Conservation (phyloP, 2,113 vertebrate species). For the Nesogale talazaci region DNA sequence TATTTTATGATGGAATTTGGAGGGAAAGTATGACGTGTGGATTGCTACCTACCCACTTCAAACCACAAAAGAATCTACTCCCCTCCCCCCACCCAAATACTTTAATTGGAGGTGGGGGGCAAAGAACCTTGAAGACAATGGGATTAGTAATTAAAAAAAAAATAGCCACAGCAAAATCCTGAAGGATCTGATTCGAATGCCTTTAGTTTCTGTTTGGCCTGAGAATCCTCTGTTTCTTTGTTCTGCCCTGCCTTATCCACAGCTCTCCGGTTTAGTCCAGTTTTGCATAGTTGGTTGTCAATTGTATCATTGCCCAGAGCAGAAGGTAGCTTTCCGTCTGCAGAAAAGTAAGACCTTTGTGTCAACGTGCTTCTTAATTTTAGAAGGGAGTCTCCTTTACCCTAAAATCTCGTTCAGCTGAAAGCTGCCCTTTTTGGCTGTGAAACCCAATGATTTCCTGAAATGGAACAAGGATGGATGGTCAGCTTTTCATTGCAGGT, state of each 20-base stretch:
- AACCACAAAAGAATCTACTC: conserved; percentile 57
- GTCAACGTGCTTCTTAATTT: not conserved
- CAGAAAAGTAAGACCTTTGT: conserved; percentile 39
- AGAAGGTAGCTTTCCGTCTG: conserved; percentile 27
- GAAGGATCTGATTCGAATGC: conserved; percentile 66
- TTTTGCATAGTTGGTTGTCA: conserved; percentile 45
- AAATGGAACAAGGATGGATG: conserved; percentile 1
- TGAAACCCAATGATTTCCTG: conserved; percentile 48
- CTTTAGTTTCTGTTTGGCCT: conserved; percentile 69
- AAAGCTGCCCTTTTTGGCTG: conserved; percentile 41
- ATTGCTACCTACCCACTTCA: conserved; percentile 1
- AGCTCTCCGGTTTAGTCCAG: conserved; percentile 62
- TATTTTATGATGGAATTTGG: conserved; percentile 66
- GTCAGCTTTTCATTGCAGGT: conserved; percentile 46
- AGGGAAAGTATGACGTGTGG: conserved; percentile 30
- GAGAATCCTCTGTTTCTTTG: conserved; percentile 73
- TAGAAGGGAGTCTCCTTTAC: not conserved
- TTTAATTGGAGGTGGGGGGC: conserved; percentile 28
- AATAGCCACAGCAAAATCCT: conserved; percentile 57
- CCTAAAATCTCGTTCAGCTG: not conserved
- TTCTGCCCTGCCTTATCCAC: conserved; percentile 59
- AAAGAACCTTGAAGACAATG: not conserved
- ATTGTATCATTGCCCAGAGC: conserved; percentile 48
- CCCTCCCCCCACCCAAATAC: not conserved
- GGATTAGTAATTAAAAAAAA: conserved; percentile 56